A percentile compares a stretch with the other conserved stretches of the same genome.
phyloP scores from a whole-genome alignment of 2,113 vertebrate genomes.

The Centrocercus urophasianus region DNA sequence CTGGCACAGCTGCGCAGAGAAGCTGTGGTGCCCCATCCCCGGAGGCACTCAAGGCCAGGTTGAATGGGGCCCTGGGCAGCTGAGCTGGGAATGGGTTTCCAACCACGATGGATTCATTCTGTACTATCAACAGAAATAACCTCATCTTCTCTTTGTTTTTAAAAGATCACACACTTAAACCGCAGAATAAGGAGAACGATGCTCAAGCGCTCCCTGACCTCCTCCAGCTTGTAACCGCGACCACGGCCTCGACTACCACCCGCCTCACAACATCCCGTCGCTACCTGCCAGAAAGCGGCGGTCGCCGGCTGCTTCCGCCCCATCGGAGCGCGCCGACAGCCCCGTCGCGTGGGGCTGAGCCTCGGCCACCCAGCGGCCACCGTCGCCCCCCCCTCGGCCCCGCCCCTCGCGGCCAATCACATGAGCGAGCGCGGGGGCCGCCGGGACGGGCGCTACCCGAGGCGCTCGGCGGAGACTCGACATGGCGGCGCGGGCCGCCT shows the following conservation, averaged over 20 bases:
- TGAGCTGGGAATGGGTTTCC: neutral
- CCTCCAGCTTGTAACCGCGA: no score
- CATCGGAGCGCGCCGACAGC: neutral
- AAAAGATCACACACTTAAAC: neutral
- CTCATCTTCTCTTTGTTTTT: neutral
- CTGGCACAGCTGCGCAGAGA: no score
- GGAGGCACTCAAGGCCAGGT: no score
- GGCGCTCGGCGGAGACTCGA: neutral
- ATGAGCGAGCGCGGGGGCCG: conserved; percentile 70
- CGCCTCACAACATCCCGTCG: no score
- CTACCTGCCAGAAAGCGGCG: no score
- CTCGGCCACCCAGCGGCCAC: fast-evolving
- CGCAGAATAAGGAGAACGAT: no score
- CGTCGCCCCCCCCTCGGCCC: neutral
- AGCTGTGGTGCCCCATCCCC: no score
- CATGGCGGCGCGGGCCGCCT: neutral
- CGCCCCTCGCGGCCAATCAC: conserved; percentile 51
- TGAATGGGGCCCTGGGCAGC: no score
- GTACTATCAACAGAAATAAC: neutral
- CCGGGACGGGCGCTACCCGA: conserved; percentile 61
- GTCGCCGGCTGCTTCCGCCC: fast-evolving
- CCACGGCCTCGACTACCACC: no score
- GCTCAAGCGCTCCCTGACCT: no score
- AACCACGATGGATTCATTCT: neutral
- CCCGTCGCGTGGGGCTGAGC: fast-evolving